Conservation (phyloP, 2,113 vertebrate genomes). For the Aplodontia rufa region DNA sequence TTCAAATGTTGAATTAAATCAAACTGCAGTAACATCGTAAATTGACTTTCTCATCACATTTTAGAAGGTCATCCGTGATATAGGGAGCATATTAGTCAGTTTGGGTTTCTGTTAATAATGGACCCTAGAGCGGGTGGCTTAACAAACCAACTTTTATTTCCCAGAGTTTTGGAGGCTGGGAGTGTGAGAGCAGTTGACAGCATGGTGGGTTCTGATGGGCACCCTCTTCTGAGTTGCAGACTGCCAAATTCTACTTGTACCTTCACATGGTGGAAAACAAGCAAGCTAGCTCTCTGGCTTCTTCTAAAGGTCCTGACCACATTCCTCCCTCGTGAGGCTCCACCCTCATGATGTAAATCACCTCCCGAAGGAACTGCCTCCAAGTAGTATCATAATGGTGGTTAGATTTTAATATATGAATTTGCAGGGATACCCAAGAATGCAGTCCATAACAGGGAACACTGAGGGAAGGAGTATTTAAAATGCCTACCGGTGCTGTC, state of each 20-base stretch:
- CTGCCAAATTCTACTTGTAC: background rate
- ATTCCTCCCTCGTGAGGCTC: background rate
- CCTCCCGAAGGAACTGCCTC: background rate
- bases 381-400: background rate
- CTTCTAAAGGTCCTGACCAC: background rate
- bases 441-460: background rate
- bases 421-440: background rate
- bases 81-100: background rate
- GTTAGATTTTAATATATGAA: background rate
- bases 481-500: background rate
- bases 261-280: background rate
- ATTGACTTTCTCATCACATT: background rate
- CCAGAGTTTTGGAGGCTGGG: background rate
- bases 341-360: background rate
- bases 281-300: background rate
- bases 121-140: background rate
- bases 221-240: background rate
- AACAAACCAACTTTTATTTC: background rate
- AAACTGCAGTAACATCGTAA: constrained; percentile 22
- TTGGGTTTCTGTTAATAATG: background rate
- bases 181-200: background rate
- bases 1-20: background rate
- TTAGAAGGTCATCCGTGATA: background rate
- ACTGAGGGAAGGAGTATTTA: background rate
- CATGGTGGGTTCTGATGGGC: background rate